These are phyloP conservation scores for Agrochola lychnidis DNA, from an alignment of 2,888 invertebrate genomes.

Conservation along the genomic window DNA sequence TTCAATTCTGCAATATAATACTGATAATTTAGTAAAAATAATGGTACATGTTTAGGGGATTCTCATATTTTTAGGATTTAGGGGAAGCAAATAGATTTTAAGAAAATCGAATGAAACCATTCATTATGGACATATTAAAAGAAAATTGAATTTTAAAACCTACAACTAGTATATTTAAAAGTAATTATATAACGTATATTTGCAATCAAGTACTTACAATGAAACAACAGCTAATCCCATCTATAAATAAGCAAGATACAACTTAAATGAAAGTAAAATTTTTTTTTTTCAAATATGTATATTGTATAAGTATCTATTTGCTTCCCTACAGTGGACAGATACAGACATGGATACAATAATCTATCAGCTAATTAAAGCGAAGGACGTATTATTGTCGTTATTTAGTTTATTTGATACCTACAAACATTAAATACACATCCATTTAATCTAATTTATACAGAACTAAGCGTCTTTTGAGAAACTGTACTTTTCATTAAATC, in stretches of 20 bases:
- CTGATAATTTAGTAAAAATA: slow-evolving; percentile 32
- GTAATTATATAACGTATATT: background rate
- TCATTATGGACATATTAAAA: background rate
- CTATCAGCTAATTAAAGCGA: slow-evolving; percentile 88
- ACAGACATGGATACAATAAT: slow-evolving; percentile 71
- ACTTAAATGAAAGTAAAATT: background rate
- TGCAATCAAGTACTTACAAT: background rate
- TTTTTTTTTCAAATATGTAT: background rate
- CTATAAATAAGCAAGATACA: background rate
- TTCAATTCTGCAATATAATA: slow-evolving; percentile 26
- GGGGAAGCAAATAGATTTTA: slow-evolving; percentile 65
- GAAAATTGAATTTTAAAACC: background rate
- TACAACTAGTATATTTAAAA: background rate
- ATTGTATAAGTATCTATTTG: slow-evolving; percentile 60
- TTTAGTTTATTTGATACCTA: slow-evolving; percentile 79
- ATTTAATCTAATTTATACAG: slow-evolving; percentile 58
- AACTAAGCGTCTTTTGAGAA: slow-evolving; percentile 32
- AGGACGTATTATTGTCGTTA: slow-evolving; percentile 90
- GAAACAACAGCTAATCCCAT: background rate
- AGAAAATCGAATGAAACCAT: background rate
- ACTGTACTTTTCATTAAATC: slow-evolving; percentile 17
- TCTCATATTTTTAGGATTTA: slow-evolving; percentile 71
- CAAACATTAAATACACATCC: slow-evolving; percentile 67
- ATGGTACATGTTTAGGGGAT: slow-evolving; percentile 62
- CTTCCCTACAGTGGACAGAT: slow-evolving; percentile 69